Evolutionary conservation across 2,888 invertebrate genomes (phyloP).

Genomic region (Tolmerus cingulatus): DNA sequence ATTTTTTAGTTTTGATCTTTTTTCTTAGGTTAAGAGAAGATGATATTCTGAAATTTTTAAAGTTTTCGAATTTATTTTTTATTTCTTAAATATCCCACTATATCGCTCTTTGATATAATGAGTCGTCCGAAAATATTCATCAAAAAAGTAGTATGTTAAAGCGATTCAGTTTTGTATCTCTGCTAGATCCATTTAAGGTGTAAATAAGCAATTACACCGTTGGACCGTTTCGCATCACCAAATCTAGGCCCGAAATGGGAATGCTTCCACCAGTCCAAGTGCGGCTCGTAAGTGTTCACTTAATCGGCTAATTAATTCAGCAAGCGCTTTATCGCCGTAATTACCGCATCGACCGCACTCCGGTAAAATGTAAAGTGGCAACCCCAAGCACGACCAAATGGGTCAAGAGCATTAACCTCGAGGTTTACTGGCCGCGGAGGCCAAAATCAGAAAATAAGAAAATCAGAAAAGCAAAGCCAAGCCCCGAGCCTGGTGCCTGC

Average conservation of each 20-base stretch:
- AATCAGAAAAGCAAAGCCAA: neutral
- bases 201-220: neutral
- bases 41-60: no score
- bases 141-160: neutral
- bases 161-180: neutral
- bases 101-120: no score
- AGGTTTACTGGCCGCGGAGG: neutral
- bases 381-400: neutral
- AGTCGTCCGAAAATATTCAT: no score
- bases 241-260: neutral
- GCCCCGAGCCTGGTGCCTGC: neutral
- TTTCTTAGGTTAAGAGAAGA: no score
- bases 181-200: neutral
- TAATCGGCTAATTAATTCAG: neutral
- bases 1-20: no score
- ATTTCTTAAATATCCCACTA: no score
- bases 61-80: no score
- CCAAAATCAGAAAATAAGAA: neutral
- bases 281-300: neutral
- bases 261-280: neutral
- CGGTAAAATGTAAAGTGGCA: neutral
- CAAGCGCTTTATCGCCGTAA: neutral
- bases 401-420: slow-evolving; percentile 10
- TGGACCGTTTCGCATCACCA: neutral
- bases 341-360: neutral